phyloP scores from a whole-genome alignment of 2,113 vertebrate species.

The Crotalus horridus region DNA sequence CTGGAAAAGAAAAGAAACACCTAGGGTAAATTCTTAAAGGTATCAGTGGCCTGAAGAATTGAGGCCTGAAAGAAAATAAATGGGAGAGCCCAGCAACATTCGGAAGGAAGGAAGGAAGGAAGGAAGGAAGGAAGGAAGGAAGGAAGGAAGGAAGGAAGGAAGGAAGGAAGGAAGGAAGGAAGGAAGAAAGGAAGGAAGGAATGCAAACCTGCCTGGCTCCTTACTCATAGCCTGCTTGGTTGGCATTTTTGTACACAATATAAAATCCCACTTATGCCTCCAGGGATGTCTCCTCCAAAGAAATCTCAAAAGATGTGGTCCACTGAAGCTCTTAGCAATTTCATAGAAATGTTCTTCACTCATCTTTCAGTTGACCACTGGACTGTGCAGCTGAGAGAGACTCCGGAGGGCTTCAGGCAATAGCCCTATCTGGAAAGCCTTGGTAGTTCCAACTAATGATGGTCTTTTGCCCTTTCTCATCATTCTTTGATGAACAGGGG shows the following conservation, averaged over 20 bases:
- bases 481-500: neutral
- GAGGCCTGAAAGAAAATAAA: neutral
- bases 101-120: neutral
- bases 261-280: neutral
- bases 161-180: neutral
- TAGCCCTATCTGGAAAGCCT: neutral
- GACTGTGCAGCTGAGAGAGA: neutral
- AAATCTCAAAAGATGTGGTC: neutral
- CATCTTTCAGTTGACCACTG: neutral
- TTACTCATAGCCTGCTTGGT: neutral
- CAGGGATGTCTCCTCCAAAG: neutral
- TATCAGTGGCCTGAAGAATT: neutral
- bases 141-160: neutral
- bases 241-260: neutral
- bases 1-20: neutral
- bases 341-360: neutral
- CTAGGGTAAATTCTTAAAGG: neutral
- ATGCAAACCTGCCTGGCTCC: neutral
- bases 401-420: neutral
- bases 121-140: neutral
- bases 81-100: neutral
- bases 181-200: neutral
- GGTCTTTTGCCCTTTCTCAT: neutral
- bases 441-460: neutral
- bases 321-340: neutral